Evolutionary conservation across 2,113 vertebrate species (phyloP).

Genomic region (Pelecanoides urinatrix): DNA sequence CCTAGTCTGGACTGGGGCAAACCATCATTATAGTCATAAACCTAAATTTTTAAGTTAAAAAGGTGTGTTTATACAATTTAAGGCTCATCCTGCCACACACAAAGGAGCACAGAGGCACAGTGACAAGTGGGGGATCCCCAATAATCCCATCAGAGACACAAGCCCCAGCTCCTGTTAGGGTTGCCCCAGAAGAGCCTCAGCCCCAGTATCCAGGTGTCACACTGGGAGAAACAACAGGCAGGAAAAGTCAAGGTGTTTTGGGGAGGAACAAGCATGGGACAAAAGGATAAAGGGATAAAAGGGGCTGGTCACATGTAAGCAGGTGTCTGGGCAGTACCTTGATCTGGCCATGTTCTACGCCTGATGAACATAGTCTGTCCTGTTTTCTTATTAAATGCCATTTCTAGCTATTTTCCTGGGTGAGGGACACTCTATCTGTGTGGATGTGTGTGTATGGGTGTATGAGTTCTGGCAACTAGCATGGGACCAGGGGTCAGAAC

Average conservation of each 20-base stretch:
- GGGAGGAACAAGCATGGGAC: neutral
- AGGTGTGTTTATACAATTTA: neutral
- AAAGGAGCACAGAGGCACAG: neutral
- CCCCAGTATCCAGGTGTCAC: neutral
- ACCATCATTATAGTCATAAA: neutral
- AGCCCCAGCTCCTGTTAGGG: neutral
- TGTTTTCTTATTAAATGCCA: neutral
- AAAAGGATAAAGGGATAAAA: neutral
- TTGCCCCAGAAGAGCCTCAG: neutral
- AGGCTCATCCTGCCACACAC: neutral
- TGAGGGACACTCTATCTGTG: neutral
- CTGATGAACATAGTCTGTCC: neutral
- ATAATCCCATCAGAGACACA: neutral
- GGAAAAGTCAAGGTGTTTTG: neutral
- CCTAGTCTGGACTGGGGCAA: neutral
- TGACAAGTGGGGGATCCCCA: accelerated
- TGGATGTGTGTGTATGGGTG: neutral
- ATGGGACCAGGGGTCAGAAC: neutral
- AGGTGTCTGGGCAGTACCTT: neutral
- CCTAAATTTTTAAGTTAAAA: neutral
- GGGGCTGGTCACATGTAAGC: neutral
- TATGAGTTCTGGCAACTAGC: neutral
- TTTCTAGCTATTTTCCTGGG: neutral
- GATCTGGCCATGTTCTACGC: neutral
- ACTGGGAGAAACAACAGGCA: neutral